These are phyloP conservation scores for Nannobrachium achirus DNA, from an alignment of 2,113 vertebrate species.

Conservation along the genomic window DNA sequence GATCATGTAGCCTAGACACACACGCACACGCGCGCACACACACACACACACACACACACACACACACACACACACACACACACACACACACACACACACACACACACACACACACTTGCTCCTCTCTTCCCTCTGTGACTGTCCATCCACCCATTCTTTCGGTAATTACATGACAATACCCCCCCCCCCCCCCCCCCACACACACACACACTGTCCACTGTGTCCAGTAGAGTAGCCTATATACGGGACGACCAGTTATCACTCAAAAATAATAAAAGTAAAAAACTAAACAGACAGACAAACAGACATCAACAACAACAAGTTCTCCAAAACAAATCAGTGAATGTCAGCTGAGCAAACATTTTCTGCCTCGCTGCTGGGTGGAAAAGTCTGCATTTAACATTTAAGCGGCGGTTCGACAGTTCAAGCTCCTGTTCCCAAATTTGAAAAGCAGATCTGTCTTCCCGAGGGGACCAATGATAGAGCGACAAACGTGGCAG, in stretches of 20 bases:
- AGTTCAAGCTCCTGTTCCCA: neutral
- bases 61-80: slow-evolving; percentile 1
- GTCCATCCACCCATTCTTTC: no score
- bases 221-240: no score
- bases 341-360: neutral
- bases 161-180: slow-evolving; percentile 37
- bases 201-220: no score
- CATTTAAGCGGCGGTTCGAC: no score
- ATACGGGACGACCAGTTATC: neutral
- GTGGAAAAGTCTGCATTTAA: no score
- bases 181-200: neutral
- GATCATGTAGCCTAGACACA: neutral
- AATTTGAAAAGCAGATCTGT: slow-evolving; percentile 3
- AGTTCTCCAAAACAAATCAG: slow-evolving; percentile 13
- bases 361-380: neutral
- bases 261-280: slow-evolving; percentile 2
- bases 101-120: neutral
- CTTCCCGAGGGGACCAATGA: neutral
- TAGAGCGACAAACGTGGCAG: slow-evolving; percentile 9
- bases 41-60: slow-evolving; percentile 7
- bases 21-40: neutral
- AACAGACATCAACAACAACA: neutral
- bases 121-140: no score
- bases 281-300: slow-evolving; percentile 35
- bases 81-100: slow-evolving; percentile 6